Conservation (phyloP, 2,797 vertebrate species). For the Neopelma chrysocephalum region DNA sequence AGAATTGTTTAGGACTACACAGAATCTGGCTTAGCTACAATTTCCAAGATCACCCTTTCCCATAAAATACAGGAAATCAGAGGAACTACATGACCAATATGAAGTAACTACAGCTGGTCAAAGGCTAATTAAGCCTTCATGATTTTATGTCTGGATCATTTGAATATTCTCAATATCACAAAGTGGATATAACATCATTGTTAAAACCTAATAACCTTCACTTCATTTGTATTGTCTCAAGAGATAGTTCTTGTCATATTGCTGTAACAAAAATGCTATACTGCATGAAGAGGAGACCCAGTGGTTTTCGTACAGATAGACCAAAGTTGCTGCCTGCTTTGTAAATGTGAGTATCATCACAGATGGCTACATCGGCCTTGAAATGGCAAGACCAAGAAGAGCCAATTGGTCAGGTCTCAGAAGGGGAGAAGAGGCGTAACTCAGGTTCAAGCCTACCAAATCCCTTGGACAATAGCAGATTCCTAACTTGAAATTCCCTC, state of each 20-base stretch:
- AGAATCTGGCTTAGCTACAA: background rate
- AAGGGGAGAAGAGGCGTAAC: background rate
- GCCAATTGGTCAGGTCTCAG: background rate
- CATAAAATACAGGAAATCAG: background rate
- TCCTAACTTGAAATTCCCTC: background rate
- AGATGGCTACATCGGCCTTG: background rate
- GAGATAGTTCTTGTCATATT: background rate
- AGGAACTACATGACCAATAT: background rate
- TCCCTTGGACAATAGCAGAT: background rate
- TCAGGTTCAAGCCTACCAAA: background rate
- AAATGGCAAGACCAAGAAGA: background rate
- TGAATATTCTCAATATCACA: background rate
- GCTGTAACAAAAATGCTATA: background rate
- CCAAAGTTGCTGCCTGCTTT: background rate
- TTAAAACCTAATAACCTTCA: background rate
- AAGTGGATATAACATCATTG: background rate
- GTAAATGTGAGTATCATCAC: background rate
- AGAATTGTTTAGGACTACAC: background rate
- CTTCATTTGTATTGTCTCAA: background rate
- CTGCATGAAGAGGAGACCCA: background rate
- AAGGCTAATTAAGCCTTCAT: background rate
- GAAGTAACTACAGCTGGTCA: background rate
- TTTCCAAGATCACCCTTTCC: background rate
- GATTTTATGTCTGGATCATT: background rate
- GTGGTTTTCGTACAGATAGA: background rate